A percentile compares a stretch with the other conserved stretches of the same genome.
phyloP scores from a whole-genome alignment of 1,140 invertebrate species.

The Drosophila tsacasi region DNA sequence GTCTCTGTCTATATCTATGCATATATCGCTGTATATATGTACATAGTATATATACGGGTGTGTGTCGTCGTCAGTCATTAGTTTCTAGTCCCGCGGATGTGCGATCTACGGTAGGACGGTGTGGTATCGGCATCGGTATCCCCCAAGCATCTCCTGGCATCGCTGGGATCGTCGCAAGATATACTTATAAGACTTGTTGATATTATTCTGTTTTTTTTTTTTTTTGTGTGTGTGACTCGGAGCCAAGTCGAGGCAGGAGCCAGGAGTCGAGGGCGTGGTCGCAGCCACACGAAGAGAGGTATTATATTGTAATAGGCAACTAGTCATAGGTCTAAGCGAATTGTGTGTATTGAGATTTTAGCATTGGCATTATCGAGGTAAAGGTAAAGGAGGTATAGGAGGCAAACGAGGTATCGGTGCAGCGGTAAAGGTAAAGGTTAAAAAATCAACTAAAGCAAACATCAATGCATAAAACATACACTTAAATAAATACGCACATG shows the following conservation, averaged over 20 bases:
- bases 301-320: conserved; percentile 66
- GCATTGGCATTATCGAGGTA: conserved; percentile 54
- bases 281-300: neutral
- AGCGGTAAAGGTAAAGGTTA: conserved; percentile 15
- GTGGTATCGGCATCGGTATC: too few relatives aligned
- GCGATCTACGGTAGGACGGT: neutral
- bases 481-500: conserved; percentile 35
- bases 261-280: neutral
- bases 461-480: conserved; percentile 48
- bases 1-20: conserved; percentile 61
- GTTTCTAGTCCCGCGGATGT: conserved; percentile 13
- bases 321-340: conserved; percentile 74
- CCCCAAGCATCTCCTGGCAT: neutral
- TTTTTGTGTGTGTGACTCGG: neutral
- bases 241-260: conserved; percentile 5
- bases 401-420: neutral
- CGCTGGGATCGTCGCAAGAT: conserved; percentile 15
- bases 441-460: conserved; percentile 33
- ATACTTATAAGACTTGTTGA: conserved; percentile 77
- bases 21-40: conserved; percentile 66
- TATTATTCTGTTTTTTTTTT: conserved; percentile 62
- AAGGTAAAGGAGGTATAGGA: neutral
- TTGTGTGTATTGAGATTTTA: conserved; percentile 80
- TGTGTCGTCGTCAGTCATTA: conserved; percentile 33
- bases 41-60: conserved; percentile 58